Evolutionary conservation across 2,888 invertebrate genomes (phyloP).

Genomic region (Ophioninae sp.): DNA sequence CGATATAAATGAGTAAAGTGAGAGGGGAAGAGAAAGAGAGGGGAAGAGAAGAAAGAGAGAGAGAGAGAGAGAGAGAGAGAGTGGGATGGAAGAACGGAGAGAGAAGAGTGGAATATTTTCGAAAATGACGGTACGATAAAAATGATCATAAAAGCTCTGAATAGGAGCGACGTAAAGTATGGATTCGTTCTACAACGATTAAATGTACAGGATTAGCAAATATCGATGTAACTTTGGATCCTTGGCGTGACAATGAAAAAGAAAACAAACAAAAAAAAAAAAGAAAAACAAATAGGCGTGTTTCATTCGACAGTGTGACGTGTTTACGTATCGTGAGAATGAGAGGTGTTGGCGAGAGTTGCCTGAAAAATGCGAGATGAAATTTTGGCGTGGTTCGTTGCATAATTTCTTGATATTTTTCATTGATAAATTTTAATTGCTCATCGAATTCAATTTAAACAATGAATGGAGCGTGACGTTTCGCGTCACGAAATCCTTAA

Average conservation of each 20-base stretch:
- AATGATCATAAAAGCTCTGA: conserved; percentile 41
- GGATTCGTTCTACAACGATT: conserved; percentile 29
- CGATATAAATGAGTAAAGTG: conserved; percentile 31
- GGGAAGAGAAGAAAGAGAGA: neutral
- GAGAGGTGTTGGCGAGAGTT: conserved; percentile 58
- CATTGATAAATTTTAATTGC: conserved; percentile 14
- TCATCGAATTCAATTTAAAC: neutral
- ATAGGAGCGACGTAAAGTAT: conserved; percentile 3
- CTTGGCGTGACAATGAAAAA: conserved; percentile 32
- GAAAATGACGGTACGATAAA: neutral
- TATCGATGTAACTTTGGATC: conserved; percentile 23
- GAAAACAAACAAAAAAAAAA: conserved; percentile 12
- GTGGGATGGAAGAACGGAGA: neutral
- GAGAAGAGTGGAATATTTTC: neutral
- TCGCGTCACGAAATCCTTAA: conserved; percentile 43
- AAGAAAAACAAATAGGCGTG: conserved; percentile 8
- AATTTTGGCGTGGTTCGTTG: conserved; percentile 54
- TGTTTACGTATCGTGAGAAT: conserved; percentile 26
- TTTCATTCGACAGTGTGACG: conserved; percentile 32
- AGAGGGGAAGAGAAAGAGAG: conserved; percentile 35
- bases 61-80: conserved; percentile 9
- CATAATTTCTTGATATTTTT: conserved; percentile 41
- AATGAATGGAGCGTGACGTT: neutral
- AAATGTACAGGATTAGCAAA: conserved; percentile 22
- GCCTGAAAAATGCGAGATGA: conserved; percentile 63